Conservation (phyloP, 2,797 vertebrate species). For the Centroberyx gerrardi region DNA sequence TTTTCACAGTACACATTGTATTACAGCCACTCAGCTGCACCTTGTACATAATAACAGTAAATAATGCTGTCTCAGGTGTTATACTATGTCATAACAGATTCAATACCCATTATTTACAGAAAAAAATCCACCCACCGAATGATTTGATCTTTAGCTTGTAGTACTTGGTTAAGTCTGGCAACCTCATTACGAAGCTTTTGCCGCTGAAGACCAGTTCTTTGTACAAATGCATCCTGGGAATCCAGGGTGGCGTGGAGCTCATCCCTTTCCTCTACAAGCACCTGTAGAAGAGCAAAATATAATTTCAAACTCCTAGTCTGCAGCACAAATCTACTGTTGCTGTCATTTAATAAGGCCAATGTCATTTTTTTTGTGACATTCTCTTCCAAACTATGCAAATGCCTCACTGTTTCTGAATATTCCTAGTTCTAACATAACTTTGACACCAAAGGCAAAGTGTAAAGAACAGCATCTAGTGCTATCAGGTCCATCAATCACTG, state of each 20-base stretch:
- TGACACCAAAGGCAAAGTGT: not conserved
- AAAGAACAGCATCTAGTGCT: not conserved
- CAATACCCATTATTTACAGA: not conserved
- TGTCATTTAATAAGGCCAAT: not conserved
- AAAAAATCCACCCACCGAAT: slow-evolving; percentile 80
- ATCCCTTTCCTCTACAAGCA: slow-evolving; percentile 86
- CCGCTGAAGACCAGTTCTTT: slow-evolving; percentile 80
- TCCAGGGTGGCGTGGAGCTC: slow-evolving; percentile 85
- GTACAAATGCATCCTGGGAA: slow-evolving; percentile 86
- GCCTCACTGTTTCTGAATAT: not conserved
- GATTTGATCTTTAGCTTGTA: slow-evolving; percentile 85
- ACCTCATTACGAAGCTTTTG: slow-evolving; percentile 86
- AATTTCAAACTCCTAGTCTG: not conserved
- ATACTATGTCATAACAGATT: slow-evolving; percentile 15
- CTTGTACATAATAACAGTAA: not conserved
- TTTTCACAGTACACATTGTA: not conserved
- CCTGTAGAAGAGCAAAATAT: slow-evolving; percentile 65
- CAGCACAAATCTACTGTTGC: not conserved
- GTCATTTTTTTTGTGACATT: not conserved
- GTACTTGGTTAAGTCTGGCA: slow-evolving; percentile 76
- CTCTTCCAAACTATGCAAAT: not conserved
- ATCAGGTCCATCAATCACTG: not conserved
- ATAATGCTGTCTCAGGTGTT: slow-evolving; percentile 47
- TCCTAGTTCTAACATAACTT: not conserved
- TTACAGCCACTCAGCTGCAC: too few species aligned